These are phyloP conservation scores for Drosophila anomalipes DNA, from an alignment of 2,888 invertebrate genomes.

Conservation along the genomic window DNA sequence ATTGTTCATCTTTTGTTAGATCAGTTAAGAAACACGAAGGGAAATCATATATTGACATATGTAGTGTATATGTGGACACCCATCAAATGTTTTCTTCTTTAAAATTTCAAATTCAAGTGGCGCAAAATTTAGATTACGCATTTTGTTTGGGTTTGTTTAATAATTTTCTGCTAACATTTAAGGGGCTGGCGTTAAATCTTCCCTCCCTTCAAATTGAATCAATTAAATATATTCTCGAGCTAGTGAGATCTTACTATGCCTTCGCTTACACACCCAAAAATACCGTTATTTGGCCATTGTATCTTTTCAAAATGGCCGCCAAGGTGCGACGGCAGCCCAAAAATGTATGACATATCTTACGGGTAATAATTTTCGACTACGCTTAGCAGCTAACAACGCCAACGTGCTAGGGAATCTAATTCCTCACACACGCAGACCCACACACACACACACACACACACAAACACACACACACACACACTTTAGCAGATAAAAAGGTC, in stretches of 20 bases:
- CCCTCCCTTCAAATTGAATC: background rate
- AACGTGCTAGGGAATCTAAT: constrained; percentile 46
- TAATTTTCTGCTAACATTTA: background rate
- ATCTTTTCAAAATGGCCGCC: constrained; percentile 42
- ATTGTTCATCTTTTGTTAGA: background rate
- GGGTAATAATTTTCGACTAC: constrained; percentile 48
- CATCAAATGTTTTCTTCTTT: background rate
- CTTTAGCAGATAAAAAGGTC: constrained; percentile 2
- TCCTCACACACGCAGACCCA: constrained; percentile 34
- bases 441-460: constrained; percentile 1
- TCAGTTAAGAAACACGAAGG: background rate
- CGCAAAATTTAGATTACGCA: background rate
- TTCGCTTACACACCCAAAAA: background rate
- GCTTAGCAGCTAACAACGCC: constrained; percentile 30
- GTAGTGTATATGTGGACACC: too few relatives aligned
- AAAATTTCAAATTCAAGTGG: background rate
- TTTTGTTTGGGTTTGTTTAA: background rate
- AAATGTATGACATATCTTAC: constrained; percentile 47
- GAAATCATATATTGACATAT: too few relatives aligned
- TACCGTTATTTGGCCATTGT: background rate
- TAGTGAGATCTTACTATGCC: background rate
- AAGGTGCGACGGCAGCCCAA: constrained; percentile 27
- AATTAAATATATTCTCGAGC: background rate
- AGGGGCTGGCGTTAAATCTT: background rate
- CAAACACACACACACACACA: background rate